phyloP scores from a whole-genome alignment of 2,113 vertebrate genomes.

The Epinephelus fuscoguttatus region DNA sequence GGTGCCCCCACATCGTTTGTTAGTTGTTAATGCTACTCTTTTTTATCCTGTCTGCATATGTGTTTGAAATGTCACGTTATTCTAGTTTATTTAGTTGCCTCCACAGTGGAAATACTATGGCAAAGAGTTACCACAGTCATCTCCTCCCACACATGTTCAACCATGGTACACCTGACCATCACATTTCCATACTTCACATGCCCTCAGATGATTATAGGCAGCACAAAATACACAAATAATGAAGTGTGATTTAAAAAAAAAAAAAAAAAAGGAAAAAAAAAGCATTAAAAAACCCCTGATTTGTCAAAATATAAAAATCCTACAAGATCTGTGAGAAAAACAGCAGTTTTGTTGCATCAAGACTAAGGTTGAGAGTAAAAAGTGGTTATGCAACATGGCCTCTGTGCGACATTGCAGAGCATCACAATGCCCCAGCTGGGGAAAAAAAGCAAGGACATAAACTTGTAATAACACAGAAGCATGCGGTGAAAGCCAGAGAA shows the following conservation, averaged over 20 bases:
- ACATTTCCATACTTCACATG: not conserved
- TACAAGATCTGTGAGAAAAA: not conserved
- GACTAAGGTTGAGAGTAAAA: not conserved
- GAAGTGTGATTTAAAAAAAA: not conserved
- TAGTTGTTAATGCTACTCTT: not conserved
- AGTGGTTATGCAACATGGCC: constrained; percentile 31
- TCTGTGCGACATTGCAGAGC: constrained; percentile 40
- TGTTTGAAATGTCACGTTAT: constrained; percentile 36
- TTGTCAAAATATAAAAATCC: not conserved
- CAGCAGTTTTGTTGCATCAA: not conserved
- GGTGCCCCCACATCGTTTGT: not conserved
- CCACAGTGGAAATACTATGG: not conserved
- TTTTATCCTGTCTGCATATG: constrained; percentile 18
- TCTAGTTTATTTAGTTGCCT: constrained; percentile 14
- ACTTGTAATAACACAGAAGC: constrained; percentile 33
- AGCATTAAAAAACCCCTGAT: no score
- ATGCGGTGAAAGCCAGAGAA: constrained; percentile 16
- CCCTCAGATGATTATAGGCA: not conserved
- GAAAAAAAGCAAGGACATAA: constrained; percentile 40
- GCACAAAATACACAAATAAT: not conserved
- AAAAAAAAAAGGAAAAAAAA: not conserved
- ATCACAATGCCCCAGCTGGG: constrained; percentile 1
- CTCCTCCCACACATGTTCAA: constrained; percentile 24
- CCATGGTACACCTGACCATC: not conserved
- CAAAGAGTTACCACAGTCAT: constrained; percentile 19